phyloP scores from a whole-genome alignment of 2,113 vertebrate species.

The Pseudopipra pipra region DNA sequence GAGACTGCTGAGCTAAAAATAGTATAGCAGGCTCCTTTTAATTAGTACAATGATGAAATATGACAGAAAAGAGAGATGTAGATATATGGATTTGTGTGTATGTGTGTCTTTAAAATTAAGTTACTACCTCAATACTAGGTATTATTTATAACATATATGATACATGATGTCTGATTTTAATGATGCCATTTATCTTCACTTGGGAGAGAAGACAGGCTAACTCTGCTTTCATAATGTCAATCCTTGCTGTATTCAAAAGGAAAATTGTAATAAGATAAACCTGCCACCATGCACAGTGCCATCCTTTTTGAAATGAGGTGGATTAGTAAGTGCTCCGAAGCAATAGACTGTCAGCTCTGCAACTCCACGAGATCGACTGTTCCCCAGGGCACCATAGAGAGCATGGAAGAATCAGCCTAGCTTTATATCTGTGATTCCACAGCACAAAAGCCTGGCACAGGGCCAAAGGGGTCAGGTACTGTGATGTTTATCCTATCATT shows the following conservation, averaged over 20 bases:
- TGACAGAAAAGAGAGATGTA: constrained; percentile 56
- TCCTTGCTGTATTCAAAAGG: constrained; percentile 35
- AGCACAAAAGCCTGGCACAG: background rate
- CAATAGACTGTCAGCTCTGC: background rate
- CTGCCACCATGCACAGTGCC: background rate
- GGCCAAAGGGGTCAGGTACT: background rate
- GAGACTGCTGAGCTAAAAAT: constrained; percentile 57
- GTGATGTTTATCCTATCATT: background rate
- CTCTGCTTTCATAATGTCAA: constrained; percentile 53
- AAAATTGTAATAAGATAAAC: constrained; percentile 52
- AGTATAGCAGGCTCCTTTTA: constrained; percentile 52
- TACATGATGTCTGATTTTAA: constrained; percentile 63
- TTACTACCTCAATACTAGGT: constrained; percentile 53
- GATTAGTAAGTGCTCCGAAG: background rate
- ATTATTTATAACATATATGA: constrained; percentile 66
- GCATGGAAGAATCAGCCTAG: background rate
- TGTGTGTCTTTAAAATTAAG: constrained; percentile 62
- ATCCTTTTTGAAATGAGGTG: constrained; percentile 17
- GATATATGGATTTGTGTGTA: constrained; percentile 54
- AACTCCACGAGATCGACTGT: rapidly evolving
- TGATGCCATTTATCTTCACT: constrained; percentile 64
- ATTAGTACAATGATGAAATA: constrained; percentile 64
- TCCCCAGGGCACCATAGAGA: background rate
- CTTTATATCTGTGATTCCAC: background rate
- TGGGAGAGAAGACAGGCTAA: constrained; percentile 12